phyloP scores from a whole-genome alignment of 2,113 vertebrate genomes.

The Tetrao urogallus region DNA sequence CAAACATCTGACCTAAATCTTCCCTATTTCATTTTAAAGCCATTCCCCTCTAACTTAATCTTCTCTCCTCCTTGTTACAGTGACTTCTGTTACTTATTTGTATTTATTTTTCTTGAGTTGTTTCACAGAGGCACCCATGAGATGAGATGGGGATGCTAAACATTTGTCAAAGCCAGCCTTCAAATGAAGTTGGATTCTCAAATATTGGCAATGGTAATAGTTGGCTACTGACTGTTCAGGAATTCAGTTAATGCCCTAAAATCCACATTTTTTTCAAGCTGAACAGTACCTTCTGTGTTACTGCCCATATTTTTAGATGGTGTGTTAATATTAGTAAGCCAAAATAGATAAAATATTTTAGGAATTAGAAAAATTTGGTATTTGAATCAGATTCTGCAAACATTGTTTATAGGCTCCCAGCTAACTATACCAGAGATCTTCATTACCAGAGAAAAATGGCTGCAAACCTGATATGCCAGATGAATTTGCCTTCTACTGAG shows the following conservation, averaged over 20 bases:
- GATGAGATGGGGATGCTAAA: background rate
- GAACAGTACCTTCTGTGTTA: background rate
- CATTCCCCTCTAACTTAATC: background rate
- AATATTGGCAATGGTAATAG: accelerated
- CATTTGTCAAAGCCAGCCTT: background rate
- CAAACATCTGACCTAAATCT: too few relatives aligned
- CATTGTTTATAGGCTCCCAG: background rate
- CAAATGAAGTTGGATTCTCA: background rate
- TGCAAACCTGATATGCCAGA: background rate
- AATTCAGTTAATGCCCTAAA: background rate
- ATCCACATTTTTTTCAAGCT: background rate
- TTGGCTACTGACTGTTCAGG: background rate
- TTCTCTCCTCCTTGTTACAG: background rate
- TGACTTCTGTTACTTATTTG: background rate
- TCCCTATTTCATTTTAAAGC: too few relatives aligned
- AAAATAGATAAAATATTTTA: background rate
- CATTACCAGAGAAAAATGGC: background rate
- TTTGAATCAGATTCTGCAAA: background rate
- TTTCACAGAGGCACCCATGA: accelerated
- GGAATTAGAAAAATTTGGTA: background rate
- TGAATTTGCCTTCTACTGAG: background rate
- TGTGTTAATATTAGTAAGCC: background rate
- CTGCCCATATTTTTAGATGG: background rate
- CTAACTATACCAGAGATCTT: background rate
- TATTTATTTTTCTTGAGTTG: background rate